Conservation (phyloP, 1,140 invertebrate genomes). For the Bradysia coprophila region DNA sequence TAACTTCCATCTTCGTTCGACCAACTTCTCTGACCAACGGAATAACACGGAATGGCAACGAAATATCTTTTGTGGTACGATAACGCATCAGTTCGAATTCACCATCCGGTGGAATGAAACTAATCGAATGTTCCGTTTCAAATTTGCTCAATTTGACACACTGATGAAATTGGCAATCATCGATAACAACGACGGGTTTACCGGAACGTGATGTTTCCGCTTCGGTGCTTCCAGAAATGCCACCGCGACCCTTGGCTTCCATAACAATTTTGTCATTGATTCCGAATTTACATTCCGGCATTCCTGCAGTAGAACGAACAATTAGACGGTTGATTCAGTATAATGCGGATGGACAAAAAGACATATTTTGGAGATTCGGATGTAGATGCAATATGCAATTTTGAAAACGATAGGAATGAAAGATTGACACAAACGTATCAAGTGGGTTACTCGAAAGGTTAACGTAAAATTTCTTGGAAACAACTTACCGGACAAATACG, state of each 20-base stretch:
- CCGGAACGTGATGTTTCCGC: slow-evolving; percentile 70
- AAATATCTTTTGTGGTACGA: slow-evolving; percentile 99
- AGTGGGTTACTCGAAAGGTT: too few relatives aligned
- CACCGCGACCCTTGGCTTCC: slow-evolving; percentile 79
- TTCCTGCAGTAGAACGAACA: slow-evolving; percentile 30
- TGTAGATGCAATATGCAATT: background rate
- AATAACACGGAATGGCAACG: slow-evolving; percentile 96
- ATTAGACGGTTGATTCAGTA: background rate
- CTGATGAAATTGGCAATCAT: slow-evolving; percentile 99
- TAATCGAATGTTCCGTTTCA: slow-evolving; percentile 99
- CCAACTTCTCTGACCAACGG: slow-evolving; percentile 95
- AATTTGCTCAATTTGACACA: slow-evolving; percentile 99
- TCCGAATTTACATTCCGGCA: slow-evolving; percentile 99
- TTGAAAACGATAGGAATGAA: too few relatives aligned
- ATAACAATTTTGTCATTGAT: slow-evolving; percentile 99
- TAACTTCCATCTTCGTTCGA: slow-evolving; percentile 98
- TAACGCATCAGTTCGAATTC: slow-evolving; percentile 99
- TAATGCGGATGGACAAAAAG: background rate
- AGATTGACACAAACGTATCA: too few relatives aligned
- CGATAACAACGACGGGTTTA: slow-evolving; percentile 95
- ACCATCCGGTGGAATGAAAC: slow-evolving; percentile 98
- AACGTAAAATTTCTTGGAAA: too few relatives aligned
- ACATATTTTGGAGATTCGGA: background rate
- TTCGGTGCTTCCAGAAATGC: slow-evolving; percentile 51
- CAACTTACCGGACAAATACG: slow-evolving; percentile 81